Percentiles rank a stretch among this genome's conserved stretches.
These are phyloP conservation scores for Festucalex cinctus DNA, from an alignment of 2,113 vertebrate genomes.

Conservation along the genomic window DNA sequence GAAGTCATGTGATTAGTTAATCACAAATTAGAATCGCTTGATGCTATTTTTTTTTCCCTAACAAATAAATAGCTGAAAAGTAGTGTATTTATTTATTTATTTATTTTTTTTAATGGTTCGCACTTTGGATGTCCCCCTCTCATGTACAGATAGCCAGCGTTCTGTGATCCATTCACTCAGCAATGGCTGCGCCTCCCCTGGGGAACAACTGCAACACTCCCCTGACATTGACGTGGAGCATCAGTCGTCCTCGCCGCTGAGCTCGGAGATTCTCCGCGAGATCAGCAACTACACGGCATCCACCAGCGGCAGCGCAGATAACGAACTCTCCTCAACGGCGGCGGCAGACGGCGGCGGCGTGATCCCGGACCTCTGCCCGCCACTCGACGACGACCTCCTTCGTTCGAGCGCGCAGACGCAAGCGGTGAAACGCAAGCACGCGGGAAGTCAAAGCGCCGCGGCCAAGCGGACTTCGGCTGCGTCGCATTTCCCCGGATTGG, in stretches of 20 bases:
- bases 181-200: slow-evolving; percentile 86
- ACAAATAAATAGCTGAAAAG: no score
- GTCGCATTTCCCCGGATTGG: slow-evolving; percentile 79
- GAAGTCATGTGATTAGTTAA: no score
- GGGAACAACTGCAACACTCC: slow-evolving; percentile 72
- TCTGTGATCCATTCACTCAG: slow-evolving; percentile 71
- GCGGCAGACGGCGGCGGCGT: slow-evolving; percentile 40
- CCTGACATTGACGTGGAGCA: slow-evolving; percentile 73
- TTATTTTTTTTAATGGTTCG: no score
- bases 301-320: slow-evolving; percentile 52
- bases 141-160: slow-evolving; percentile 75
- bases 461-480: slow-evolving; percentile 76
- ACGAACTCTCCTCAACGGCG: slow-evolving; percentile 58
- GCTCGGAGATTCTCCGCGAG: slow-evolving; percentile 88
- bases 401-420: slow-evolving; percentile 77
- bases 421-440: slow-evolving; percentile 82
- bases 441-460: slow-evolving; percentile 75
- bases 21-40: no score
- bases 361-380: slow-evolving; percentile 55
- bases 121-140: background rate
- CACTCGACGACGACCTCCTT: slow-evolving; percentile 66
- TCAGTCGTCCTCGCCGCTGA: slow-evolving; percentile 82
- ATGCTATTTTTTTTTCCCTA: no score
- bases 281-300: slow-evolving; percentile 84
- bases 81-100: no score